Evolutionary conservation across 2,113 vertebrate genomes (phyloP), one percentile per base, ranked within the genome.

Genomic region (Hiodon tergisus): DNA sequence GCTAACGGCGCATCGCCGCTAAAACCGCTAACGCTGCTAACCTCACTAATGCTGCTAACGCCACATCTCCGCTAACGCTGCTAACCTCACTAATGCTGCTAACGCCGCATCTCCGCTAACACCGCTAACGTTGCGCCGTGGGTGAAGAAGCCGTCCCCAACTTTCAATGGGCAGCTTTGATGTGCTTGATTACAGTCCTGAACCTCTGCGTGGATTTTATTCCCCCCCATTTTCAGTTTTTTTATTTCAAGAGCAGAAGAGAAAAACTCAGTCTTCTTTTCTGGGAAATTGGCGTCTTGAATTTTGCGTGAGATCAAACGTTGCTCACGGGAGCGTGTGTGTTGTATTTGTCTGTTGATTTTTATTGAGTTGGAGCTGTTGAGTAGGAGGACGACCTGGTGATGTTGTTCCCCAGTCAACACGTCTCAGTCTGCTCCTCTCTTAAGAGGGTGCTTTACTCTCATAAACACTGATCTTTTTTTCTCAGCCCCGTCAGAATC

Each of bases 341-440:
- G 70, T 72, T 60, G 59, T 60, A 14, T 72, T 72, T 50, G 10
- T 46, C 11, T 17, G 54, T 73, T 73, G 61, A 10, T 52, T 73
- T 65, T 73, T 53, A 61, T 62, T 51, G 48, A 60, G 57, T 48
- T 57, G 54, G 55, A 14, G 51, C 72, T 11, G 61, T 55, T 48
- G 31, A 55, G 55, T 60, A 31, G 55, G 16, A 59, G 3, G 17
- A 60, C 52, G 17, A 74, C 52, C n/a, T 67, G 50, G 62, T 55
- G 66, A 9, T 1, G 9, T 14, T n/a, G 11, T 53, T 74, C 53
- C 16, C 53, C 54, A 17, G 13, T 63, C 61, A n/a, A n/a, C 61
- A 63, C 6, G 13, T 6, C 17, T 17, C 61, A 63, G 11, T 63
- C 61, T 63, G 17, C 61, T 63, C 46, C 54, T 46, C 16, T 4